phyloP scores from a whole-genome alignment of 2,113 vertebrate species.

The Neofelis nebulosa region DNA sequence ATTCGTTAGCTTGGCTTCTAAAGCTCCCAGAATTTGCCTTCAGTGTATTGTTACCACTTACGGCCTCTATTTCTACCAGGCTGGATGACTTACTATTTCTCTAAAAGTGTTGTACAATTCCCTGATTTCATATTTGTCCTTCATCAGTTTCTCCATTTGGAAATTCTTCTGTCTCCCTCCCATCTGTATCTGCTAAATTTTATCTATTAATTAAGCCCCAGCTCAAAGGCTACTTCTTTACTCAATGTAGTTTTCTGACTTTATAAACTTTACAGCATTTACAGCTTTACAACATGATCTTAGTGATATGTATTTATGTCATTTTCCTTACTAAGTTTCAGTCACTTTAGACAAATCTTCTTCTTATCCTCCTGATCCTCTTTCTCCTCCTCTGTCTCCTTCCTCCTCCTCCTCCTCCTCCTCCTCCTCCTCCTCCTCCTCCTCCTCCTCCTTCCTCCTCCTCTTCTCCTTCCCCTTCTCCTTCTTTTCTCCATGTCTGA shows the following conservation, averaged over 20 bases:
- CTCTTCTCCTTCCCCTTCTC: not conserved
- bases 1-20: not conserved
- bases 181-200: not conserved
- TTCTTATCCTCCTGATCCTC: not conserved
- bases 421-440: too few species aligned
- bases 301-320: not conserved
- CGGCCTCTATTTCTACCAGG: not conserved
- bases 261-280: not conserved
- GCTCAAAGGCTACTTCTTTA: not conserved
- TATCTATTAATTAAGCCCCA: not conserved
- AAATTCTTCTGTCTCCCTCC: not conserved
- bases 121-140: not conserved
- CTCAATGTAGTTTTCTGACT: not conserved
- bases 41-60: not conserved
- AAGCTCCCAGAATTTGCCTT: not conserved
- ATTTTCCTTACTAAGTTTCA: slow-evolving; percentile 8
- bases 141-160: not conserved
- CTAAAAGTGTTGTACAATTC: not conserved
- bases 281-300: not conserved
- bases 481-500: not conserved
- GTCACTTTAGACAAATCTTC: not conserved
- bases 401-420: accelerated
- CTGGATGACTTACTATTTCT: not conserved
- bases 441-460: accelerated
- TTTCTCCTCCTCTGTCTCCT: too few species aligned